Evolutionary conservation across 2,888 invertebrate genomes (phyloP).

Genomic region (Ormia ochracea): DNA sequence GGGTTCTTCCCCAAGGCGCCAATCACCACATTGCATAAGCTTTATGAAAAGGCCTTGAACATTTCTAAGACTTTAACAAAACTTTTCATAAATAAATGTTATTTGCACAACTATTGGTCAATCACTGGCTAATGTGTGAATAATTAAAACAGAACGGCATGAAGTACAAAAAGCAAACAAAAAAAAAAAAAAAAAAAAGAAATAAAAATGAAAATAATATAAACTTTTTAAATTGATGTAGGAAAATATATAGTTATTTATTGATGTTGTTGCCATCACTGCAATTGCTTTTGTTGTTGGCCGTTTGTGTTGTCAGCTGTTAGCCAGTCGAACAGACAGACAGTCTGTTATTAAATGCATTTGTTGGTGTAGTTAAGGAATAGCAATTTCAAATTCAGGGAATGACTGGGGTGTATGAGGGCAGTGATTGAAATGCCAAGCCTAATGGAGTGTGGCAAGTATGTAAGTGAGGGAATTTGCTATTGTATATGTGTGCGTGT

Average conservation of each 20-base stretch:
- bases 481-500: no score
- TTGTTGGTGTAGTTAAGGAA: conserved; percentile 30
- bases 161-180: neutral
- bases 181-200: no score
- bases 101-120: conserved; percentile 28
- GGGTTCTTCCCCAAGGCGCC: no score
- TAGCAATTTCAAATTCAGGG: neutral
- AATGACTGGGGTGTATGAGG: neutral
- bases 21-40: no score
- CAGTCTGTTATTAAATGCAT: conserved; percentile 9
- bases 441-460: conserved; percentile 24
- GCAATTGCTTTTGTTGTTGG: conserved; percentile 4
- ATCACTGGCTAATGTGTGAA: conserved; percentile 56
- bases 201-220: no score
- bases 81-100: conserved; percentile 17
- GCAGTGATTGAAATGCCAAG: conserved; percentile 4
- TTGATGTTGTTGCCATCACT: conserved; percentile 24
- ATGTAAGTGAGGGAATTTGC: conserved; percentile 24
- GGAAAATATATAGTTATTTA: conserved; percentile 58
- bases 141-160: conserved; percentile 51
- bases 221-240: conserved; percentile 48
- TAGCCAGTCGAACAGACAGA: conserved; percentile 8
- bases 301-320: neutral
- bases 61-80: neutral
- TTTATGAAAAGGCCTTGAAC: neutral